Percentiles rank a stretch among this genome's conserved stretches.
These are phyloP conservation scores for Oophaga pumilio DNA, from an alignment of 2,113 vertebrate genomes.

Conservation along the genomic window DNA sequence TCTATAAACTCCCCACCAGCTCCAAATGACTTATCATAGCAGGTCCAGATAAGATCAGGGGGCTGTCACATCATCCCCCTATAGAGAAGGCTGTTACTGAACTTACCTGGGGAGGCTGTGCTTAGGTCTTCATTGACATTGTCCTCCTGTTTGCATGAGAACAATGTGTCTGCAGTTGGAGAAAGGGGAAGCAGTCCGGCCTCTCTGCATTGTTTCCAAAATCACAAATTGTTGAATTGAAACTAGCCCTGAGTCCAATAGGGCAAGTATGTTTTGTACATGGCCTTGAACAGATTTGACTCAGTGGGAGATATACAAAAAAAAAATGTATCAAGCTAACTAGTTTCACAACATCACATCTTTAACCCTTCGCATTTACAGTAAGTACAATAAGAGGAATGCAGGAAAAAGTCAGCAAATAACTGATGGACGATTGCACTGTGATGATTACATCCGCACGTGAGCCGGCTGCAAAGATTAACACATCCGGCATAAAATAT, in stretches of 20 bases:
- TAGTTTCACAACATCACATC: not conserved
- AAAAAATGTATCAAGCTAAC: constrained; percentile 25
- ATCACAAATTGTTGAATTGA: constrained; percentile 53
- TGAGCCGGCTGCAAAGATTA: not conserved
- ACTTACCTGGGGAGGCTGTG: constrained; percentile 24
- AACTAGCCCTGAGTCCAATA: constrained; percentile 46
- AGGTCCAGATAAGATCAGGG: constrained; percentile 1
- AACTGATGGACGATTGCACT: not conserved
- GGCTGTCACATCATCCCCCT: not conserved
- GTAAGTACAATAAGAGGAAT: constrained; percentile 1
- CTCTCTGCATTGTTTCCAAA: constrained; percentile 50
- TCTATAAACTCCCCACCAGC: not conserved
- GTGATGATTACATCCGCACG: not conserved
- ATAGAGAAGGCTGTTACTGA: not conserved
- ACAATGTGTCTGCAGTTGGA: constrained; percentile 49
- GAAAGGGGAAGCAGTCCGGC: constrained; percentile 54
- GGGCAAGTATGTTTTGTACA: constrained; percentile 27
- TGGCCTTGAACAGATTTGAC: constrained; percentile 36
- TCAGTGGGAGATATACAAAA: constrained; percentile 27
- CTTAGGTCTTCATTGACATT: constrained; percentile 30
- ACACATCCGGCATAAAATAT: not conserved
- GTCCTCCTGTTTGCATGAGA: constrained; percentile 44
- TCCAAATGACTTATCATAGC: not conserved
- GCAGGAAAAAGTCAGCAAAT: constrained; percentile 18
- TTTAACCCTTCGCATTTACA: constrained; percentile 6